These are phyloP conservation scores for Burhinus oedicnemus DNA, from an alignment of 2,113 vertebrate species.

Conservation along the genomic window DNA sequence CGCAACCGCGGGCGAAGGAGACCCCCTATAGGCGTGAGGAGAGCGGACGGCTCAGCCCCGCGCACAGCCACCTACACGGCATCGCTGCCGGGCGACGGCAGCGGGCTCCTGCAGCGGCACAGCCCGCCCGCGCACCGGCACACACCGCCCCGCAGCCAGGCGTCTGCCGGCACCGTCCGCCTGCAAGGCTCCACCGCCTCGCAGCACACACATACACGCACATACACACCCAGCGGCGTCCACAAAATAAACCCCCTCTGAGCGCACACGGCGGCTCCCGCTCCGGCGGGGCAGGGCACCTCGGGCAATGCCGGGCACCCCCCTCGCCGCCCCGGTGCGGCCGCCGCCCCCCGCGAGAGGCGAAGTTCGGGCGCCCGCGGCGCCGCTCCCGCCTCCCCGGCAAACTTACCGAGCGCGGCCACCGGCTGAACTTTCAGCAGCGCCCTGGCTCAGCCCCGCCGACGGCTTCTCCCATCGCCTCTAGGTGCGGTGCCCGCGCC, in stretches of 20 bases:
- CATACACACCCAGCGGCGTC: background rate
- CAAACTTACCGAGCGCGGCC: slow-evolving; percentile 35
- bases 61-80: background rate
- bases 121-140: background rate
- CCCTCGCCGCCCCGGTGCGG: background rate
- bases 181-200: background rate
- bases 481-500: background rate
- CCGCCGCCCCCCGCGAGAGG: background rate
- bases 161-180: background rate
- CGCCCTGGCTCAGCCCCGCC: background rate
- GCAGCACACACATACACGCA: background rate
- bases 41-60: background rate
- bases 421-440: slow-evolving; percentile 28
- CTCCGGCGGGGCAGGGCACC: background rate
- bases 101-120: background rate
- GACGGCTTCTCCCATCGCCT: background rate
- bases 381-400: background rate
- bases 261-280: background rate
- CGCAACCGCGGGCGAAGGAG: background rate
- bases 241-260: background rate
- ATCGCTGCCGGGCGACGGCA: background rate
- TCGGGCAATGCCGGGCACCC: too few species aligned
- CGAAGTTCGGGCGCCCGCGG: background rate
- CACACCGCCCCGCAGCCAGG: background rate
- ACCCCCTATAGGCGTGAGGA: background rate